Base-by-base conservation (phyloP, 2,113 vertebrate species). In the Cololabis saira region DNA sequence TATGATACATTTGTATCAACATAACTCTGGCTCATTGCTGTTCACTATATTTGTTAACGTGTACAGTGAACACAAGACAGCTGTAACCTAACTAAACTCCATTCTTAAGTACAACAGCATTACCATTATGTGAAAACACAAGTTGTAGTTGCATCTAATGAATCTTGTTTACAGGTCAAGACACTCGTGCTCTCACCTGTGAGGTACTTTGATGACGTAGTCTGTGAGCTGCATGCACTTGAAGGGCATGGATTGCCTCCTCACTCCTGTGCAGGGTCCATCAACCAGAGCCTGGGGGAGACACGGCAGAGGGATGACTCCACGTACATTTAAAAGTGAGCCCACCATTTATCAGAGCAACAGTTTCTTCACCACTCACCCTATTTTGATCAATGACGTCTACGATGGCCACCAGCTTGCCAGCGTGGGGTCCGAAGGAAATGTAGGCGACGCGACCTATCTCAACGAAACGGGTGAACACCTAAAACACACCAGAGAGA, bases 321-420 rank as follows among this genome's bases (percentile, higher is more conserved):
- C 6, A 18, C 45, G 7, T 18, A 3, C 43, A 45, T 6, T 3
- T 11, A 18, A 18, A 8, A 6, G n/a, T n/a, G 3, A 14, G 44
- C 17, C 0, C 44, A 47, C 8, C n/a, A 47, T 17, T n/a, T n/a
- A 12, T 10, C 44, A n/a, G 3, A 11, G n/a, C 16, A 45, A 3
- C n/a, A n/a, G 3, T 8, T 0, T 4, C 1, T 7, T 1, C 1
- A 16, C 1, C 1, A 16, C 92, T 89, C 80, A 98, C 97, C 93
- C 96, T 91, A 0, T 99, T 98, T 76, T 98, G 97, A 85, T 99
- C 96, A 47, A 98, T 98, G n/a, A 99, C 96, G 80, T 99, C 97
- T 7, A 99, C 93, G 3, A 98, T 97, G 22, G 95, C 94, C 80
- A 99, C 97, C 87, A 98, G 89, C 82, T 98, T 98, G 76, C 96